phyloP scores from a whole-genome alignment of 2,113 vertebrate species.

The Zosterops japonicus region DNA sequence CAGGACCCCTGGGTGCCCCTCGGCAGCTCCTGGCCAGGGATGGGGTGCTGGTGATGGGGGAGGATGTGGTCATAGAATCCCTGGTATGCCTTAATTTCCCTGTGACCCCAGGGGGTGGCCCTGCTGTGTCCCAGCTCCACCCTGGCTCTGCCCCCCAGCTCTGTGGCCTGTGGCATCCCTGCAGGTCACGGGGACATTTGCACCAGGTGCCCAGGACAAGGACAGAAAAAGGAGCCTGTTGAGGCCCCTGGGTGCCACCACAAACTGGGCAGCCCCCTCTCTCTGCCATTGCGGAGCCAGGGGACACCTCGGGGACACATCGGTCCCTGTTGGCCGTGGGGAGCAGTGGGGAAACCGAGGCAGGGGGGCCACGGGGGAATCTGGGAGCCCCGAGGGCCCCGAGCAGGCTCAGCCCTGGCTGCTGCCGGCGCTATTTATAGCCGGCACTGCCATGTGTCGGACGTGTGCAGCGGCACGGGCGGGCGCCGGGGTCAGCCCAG shows the following conservation, averaged over 20 bases:
- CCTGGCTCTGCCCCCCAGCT: not conserved
- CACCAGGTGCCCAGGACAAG: not conserved
- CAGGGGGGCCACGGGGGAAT: not conserved
- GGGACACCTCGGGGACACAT: not conserved
- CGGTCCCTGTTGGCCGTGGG: fast-evolving
- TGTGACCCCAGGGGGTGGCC: too few relatives aligned
- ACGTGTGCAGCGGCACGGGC: not conserved
- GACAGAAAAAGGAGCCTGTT: not conserved
- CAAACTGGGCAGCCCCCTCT: fast-evolving
- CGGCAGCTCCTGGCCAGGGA: not conserved
- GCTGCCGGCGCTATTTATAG: not conserved
- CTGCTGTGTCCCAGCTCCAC: not conserved
- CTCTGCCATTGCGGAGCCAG: too few relatives aligned
- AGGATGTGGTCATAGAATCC: too few relatives aligned
- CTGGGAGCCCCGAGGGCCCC: not conserved
- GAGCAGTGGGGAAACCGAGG: not conserved
- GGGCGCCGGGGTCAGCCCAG: not conserved
- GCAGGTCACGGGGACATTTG: fast-evolving
- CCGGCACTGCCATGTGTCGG: not conserved
- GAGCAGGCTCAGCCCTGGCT: not conserved
- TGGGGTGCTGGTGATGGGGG: not conserved
- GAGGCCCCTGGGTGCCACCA: not conserved
- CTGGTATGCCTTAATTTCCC: fast-evolving
- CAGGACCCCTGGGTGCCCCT: not conserved
- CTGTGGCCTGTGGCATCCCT: not conserved